Base-by-base conservation (phyloP, 1,140 invertebrate species). In the Rhysida immarginata region DNA sequence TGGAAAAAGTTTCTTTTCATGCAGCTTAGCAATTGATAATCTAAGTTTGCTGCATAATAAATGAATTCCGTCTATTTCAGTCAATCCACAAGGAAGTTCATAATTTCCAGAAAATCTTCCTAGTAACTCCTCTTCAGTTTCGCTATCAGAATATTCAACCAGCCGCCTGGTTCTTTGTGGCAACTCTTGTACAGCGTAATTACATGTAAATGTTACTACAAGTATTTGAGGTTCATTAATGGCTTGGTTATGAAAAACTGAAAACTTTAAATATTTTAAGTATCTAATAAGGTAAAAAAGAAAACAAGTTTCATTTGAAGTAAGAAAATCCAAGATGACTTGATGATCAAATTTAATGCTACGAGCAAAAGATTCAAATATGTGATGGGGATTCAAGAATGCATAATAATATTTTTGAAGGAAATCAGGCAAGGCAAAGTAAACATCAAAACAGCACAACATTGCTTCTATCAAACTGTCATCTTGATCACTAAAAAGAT, bases 261-360 rank as follows among this genome's bases (percentile, higher is more conserved):
- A n/a, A n/a, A n/a, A n/a, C n/a, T n/a, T n/a, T n/a, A 88, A 80
- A 71, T 86, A 90, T 63, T 92, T 91, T 20, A 94, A 74, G 65
- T 91, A 83, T 60, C 87, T 76, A 50, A 90, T 73, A 50, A 94
- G 71, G 73, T 93, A 94, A 2, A 90, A 70, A 43, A 93, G 70
- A 67, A 92, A 93, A 69, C 86, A 90, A 2, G 88, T 94, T 68
- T 93, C 88, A 66, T 89, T 91, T 61, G 86, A 89, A 24, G 90
- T 84, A 55, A 94, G 75, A 65, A 88, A 81, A 74, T 94, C 89
- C 29, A 94, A 69, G 20, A 93, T 65, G 1, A 92, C 80, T 66
- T 85, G 81, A 14, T 81, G 80, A 65, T 90, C 87, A 64, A 87
- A 82, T 45, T 83, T 84, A 16, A 90, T 84, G 45, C 85, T 81